Evolutionary conservation across 2,888 invertebrate species (phyloP), one percentile per base, ranked within the genome.

Genomic region (Xestia ashworthii): DNA sequence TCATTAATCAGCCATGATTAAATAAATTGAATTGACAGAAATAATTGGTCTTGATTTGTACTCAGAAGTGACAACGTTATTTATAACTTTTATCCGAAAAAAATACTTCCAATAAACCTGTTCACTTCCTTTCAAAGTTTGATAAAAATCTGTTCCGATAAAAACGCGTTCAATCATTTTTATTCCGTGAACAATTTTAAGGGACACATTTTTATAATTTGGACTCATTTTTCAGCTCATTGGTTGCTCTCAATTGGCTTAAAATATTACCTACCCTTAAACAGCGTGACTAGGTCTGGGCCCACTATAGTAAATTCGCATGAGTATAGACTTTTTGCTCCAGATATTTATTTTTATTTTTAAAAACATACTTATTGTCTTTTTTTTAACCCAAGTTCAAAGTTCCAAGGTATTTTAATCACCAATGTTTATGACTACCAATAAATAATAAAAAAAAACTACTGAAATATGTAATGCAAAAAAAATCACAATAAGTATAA

Each of bases 131-230:
- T 69, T 80, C 6, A 9, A 76, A 50, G 2, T 82, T 65, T 58
- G 25, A 76, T 65, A n/a, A 58, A 75, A 75, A 75, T 55, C 46
- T 46, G 46, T 44, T 69, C 14, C 44, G 25, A 44, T 76, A 58
- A 53, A 81, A 82, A 76, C 22, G 22, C 19, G 68, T 48, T 83
- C 53, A 67, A 77, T 44, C 46, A 71, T 71, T 75, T 62, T 22
- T 48, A 32, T 55, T 77, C 38, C n/a, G 14, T 41, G 66, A 77
- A 83, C 32, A 74, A 58, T 71, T 77, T 46, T 25, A n/a, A 53
- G 3, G n/a, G 48, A 22, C n/a, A 11, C 14, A 9, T 53, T 46
- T 65, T 68, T 48, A 62, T 53, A 76, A 50, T 48, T 48, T 62
- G 8, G 5, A 5, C 19, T 60, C 11, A 76, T 60, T 66, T 66